A percentile compares a stretch with the other conserved stretches of the same genome.
These are phyloP conservation scores for Macrocentrus cingulum DNA, from an alignment of 1,140 invertebrate species.

Conservation along the genomic window DNA sequence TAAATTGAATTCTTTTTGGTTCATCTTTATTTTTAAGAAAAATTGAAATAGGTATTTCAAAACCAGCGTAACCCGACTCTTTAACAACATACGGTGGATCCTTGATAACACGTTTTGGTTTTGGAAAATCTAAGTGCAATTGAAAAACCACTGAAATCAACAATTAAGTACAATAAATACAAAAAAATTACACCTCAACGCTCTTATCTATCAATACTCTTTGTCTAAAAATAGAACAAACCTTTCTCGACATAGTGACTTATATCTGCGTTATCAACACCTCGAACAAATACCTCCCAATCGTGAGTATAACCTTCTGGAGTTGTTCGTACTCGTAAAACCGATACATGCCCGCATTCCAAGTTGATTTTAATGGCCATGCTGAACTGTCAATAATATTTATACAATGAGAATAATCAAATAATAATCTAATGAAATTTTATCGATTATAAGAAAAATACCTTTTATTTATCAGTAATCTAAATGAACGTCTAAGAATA, in stretches of 20 bases:
- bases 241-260: slow-evolving; percentile 88
- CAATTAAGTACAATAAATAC: slow-evolving; percentile 4
- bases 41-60: slow-evolving; percentile 86
- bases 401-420: not conserved
- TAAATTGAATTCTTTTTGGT: slow-evolving; percentile 82
- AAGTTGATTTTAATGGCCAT: slow-evolving; percentile 83
- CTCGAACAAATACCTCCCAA: slow-evolving; percentile 95
- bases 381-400: slow-evolving; percentile 41
- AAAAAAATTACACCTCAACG: too few species aligned
- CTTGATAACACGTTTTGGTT: slow-evolving; percentile 84
- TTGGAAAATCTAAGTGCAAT: slow-evolving; percentile 89
- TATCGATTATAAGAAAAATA: not conserved
- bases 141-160: slow-evolving; percentile 77
- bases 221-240: slow-evolving; percentile 30
- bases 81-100: slow-evolving; percentile 89
- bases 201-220: too few species aligned
- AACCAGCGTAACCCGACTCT: slow-evolving; percentile 94
- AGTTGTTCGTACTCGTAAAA: slow-evolving; percentile 74
- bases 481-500: not conserved
- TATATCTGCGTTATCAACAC: slow-evolving; percentile 81
- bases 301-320: slow-evolving; percentile 93
- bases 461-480: slow-evolving; percentile 3
- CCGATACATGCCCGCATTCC: slow-evolving; percentile 89
- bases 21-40: slow-evolving; percentile 90
- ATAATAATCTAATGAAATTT: too few species aligned